Percentiles rank a stretch among this genome's conserved stretches.
Evolutionary conservation across 2,797 vertebrate genomes (phyloP).

Genomic region (Sebastes oblongus): DNA sequence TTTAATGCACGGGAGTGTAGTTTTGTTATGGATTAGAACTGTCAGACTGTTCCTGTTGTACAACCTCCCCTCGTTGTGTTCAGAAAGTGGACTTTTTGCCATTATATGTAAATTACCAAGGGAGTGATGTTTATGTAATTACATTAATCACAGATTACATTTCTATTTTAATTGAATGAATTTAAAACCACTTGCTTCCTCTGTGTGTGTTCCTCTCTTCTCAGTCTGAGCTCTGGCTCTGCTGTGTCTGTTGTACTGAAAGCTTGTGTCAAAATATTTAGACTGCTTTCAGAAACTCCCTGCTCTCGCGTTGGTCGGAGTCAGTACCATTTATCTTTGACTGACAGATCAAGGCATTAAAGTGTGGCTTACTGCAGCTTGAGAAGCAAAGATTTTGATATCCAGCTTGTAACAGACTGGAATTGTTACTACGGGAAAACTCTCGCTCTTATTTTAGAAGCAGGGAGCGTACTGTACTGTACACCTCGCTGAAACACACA

Average conservation of each 20-base stretch:
- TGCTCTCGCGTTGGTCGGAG: conserved; percentile 21
- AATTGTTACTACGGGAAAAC: background rate
- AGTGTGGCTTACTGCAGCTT: conserved; percentile 30
- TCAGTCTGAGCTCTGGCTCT: conserved; percentile 18
- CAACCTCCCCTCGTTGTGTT: background rate
- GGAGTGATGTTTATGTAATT: background rate
- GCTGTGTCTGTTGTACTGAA: conserved; percentile 6
- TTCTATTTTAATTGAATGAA: background rate
- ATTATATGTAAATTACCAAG: background rate
- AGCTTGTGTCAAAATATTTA: conserved; percentile 47
- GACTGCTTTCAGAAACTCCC: conserved; percentile 21
- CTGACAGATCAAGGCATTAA: conserved; percentile 51
- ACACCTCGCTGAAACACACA: background rate
- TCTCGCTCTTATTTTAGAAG: background rate
- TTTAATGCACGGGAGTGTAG: too few relatives aligned
- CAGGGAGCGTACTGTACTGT: background rate
- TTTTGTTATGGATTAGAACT: background rate
- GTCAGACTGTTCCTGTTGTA: background rate
- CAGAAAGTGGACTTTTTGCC: background rate
- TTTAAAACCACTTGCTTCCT: background rate
- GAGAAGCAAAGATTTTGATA: conserved; percentile 14
- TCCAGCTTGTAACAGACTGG: conserved; percentile 11
- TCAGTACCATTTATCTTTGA: conserved; percentile 44
- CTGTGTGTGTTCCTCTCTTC: background rate
- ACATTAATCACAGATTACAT: background rate